Evolutionary conservation across 1,140 invertebrate genomes (phyloP), one percentile per base, ranked within the genome.

Genomic region (Drosophila tropicalis): DNA sequence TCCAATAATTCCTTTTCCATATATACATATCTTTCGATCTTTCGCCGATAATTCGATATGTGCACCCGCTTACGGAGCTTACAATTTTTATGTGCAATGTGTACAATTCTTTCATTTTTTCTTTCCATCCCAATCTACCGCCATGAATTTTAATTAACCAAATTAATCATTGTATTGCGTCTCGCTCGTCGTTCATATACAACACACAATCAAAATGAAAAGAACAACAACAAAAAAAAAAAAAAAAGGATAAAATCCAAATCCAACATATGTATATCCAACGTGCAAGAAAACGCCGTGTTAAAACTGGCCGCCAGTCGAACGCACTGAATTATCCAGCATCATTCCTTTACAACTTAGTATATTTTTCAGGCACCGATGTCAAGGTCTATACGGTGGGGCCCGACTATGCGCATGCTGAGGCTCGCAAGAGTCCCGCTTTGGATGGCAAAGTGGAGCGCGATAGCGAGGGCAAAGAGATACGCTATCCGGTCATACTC

Each of bases 351-450:
- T 91, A 91, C 91, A 91, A 91, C 90, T 91, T 90, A 91, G 90
- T 91, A 32, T 92, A 87, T 80, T 92, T 91, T 92, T 84, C 86
- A 94, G 94, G 94, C 65, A 94, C 94, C 17, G 94, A 94, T 75
- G 94, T 94, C 12, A 98, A 94, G 86, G 94, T 94, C 15, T 94
- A 94, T 76, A 94, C 94, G 5, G 94, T 94, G 13, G 99, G 99
- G 0, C 98, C 98, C 1, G 99, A 99, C 93, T 99, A 99, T 92
- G 99, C 98, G 15, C 99, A 99, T 93, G 99, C 99, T 0, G 99
- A 99, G 93, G 99, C 99, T 0, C 93, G 99, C 39, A 99, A 99
- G 93, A 99, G 98, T 64, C 99, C 99, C 0, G 98, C 98, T 1
- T 93, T 99, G 1, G 98, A 99, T 92, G 99, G 99, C 0, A 99